Conservation (phyloP, 1,140 invertebrate species). For the Lutraria rhynchaena region DNA sequence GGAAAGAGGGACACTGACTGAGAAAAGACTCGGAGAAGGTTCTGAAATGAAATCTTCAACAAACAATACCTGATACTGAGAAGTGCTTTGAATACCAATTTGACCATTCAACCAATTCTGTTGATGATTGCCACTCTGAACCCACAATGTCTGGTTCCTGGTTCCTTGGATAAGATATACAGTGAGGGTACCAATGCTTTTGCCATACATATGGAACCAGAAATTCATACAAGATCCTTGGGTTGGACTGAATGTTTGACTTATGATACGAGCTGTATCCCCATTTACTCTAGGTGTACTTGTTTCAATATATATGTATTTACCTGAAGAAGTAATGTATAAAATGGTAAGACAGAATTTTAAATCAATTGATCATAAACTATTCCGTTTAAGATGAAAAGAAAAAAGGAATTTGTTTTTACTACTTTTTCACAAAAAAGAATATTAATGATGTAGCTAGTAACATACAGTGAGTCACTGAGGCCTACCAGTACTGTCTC, state of each 20-base stretch:
- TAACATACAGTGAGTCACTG: too few relatives aligned
- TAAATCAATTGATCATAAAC: too few relatives aligned
- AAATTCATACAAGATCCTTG: constrained; percentile 82
- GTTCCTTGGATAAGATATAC: constrained; percentile 81
- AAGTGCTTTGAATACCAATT: constrained; percentile 60
- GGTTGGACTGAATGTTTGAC: constrained; percentile 67
- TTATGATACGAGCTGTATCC: constrained; percentile 77
- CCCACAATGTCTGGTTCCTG: constrained; percentile 73
- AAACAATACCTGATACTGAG: constrained; percentile 59
- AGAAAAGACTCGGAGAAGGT: too few relatives aligned
- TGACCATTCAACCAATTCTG: constrained; percentile 71
- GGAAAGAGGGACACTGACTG: too few relatives aligned
- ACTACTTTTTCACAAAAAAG: too few relatives aligned
- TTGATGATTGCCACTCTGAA: constrained; percentile 69
- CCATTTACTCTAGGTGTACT: constrained; percentile 66
- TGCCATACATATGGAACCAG: constrained; percentile 90
- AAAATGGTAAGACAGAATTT: background rate
- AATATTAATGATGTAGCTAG: too few relatives aligned
- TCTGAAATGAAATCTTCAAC: too few relatives aligned
- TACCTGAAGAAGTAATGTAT: constrained; percentile 68
- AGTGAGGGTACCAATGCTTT: constrained; percentile 69
- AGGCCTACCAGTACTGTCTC: constrained; percentile 19
- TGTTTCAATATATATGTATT: constrained; percentile 78
- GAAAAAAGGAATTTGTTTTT: too few relatives aligned
- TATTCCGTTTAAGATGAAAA: too few relatives aligned